Base-by-base conservation (phyloP, 1,140 invertebrate species). In the Bilobella aurantiaca region DNA sequence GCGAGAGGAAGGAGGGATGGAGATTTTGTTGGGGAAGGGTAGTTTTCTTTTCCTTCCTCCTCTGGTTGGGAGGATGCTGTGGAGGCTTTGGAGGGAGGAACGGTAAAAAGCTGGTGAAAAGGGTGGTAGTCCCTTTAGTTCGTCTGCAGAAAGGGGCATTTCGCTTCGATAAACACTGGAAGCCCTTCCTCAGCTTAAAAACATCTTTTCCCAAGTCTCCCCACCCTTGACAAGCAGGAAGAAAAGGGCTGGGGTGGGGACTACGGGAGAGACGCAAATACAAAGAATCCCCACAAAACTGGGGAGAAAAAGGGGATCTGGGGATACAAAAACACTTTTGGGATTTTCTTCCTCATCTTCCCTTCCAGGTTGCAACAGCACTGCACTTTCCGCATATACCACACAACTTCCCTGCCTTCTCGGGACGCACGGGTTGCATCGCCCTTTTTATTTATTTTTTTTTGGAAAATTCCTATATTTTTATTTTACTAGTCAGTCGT, bases 291-390 rank as follows among this genome's bases (percentile, higher is more conserved):
- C 49, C 14, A 53, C 14, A 53, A 53, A 53, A 53, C 14, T 53
- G 49, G 49, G 49, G 49, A 53, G 49, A 23, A 53, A 53, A 53
- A 53, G 49, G n/a, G 37, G 49, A 53, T 53, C 49, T n/a, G n/a
- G n/a, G 12, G 49, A 53, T 53, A 53, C 49, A 53, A 53, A 53
- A 53, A 53, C 49, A 53, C 5, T 53, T 53, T 53, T 53, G 12
- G 12, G 49, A 5, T 53, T 53, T 53, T 53, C 23, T 53, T 53
- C 49, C 14, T 53, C 49, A 14, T 53, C 49, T 53, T 53, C 49
- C 49, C 49, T 53, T 23, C 49, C 8, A 42, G 34, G n/a, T 12
- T 42, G 5, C 49, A 53, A 23, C 49, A 53, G 12, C 49, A 16
- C 49, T 23, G 25, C 21, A 5, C 5, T 23, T 53, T 53, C 49